phyloP scores from a whole-genome alignment of 2,888 invertebrate species.

The Blomia tropicalis region DNA sequence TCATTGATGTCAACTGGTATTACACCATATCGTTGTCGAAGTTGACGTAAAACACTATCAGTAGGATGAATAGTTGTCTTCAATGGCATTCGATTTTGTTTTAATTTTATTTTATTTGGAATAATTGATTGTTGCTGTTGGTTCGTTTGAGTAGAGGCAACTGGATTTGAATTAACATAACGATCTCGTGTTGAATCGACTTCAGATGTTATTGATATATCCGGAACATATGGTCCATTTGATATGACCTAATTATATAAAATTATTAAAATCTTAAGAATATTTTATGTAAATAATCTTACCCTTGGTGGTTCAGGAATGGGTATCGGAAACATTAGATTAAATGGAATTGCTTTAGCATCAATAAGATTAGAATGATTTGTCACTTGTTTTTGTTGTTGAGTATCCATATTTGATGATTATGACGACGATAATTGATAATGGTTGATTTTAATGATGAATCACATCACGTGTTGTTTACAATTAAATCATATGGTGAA shows the following conservation, averaged over 20 bases:
- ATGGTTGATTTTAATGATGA: too few relatives aligned
- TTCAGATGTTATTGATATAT: not conserved
- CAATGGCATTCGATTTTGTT: too few relatives aligned
- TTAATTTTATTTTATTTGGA: too few relatives aligned
- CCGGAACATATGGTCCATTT: not conserved
- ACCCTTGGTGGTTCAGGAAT: constrained; percentile 11
- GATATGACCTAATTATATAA: not conserved
- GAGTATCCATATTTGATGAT: not conserved
- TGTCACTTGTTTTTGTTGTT: not conserved
- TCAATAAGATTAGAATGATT: too few relatives aligned
- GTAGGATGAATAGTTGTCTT: not conserved
- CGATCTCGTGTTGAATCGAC: not conserved
- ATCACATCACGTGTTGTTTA: too few relatives aligned
- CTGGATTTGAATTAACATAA: not conserved
- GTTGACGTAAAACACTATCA: not conserved
- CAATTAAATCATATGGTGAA: not conserved
- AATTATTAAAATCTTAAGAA: not conserved
- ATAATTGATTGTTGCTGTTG: not conserved
- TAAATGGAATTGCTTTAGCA: not conserved
- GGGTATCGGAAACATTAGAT: constrained; percentile 1
- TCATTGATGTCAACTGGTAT: not conserved
- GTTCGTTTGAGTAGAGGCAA: not conserved
- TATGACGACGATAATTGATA: not conserved
- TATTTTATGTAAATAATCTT: not conserved
- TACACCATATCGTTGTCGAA: not conserved